phyloP scores from a whole-genome alignment of 2,888 invertebrate species.

The Loripinus fragilis region DNA sequence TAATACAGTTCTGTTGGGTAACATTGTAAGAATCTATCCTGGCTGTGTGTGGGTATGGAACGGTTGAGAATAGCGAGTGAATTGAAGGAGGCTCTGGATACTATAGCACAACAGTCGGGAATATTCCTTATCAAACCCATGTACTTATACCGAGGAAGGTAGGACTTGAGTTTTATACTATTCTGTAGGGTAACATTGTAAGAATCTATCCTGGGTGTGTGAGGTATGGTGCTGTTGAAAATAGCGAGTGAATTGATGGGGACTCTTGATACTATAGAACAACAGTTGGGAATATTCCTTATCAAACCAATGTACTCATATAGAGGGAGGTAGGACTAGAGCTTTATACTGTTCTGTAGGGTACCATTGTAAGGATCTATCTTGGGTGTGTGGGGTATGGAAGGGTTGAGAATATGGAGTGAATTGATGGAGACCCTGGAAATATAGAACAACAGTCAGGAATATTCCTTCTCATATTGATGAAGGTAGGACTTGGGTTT shows the following conservation, averaged over 20 bases:
- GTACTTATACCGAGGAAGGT: constrained; percentile 81
- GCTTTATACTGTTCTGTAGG: too few relatives aligned
- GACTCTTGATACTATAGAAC: constrained; percentile 80
- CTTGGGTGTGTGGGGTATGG: too few relatives aligned
- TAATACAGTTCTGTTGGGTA: too few relatives aligned
- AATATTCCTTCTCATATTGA: constrained; percentile 81
- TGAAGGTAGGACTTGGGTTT: constrained; percentile 73
- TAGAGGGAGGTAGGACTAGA: constrained; percentile 78
- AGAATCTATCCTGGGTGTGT: too few relatives aligned
- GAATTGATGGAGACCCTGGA: constrained; percentile 80
- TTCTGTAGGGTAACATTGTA: too few relatives aligned
- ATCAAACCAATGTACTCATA: constrained; percentile 83
- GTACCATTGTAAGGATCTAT: too few relatives aligned
- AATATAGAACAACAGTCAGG: constrained; percentile 81
- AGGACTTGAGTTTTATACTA: too few relatives aligned
- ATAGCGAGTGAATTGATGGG: constrained; percentile 80
- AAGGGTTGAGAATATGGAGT: constrained; percentile 77
- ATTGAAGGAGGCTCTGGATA: constrained; percentile 80
- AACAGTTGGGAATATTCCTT: constrained; percentile 82
- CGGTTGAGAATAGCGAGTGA: constrained; percentile 77
- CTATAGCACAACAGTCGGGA: constrained; percentile 81
- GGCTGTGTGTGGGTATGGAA: too few relatives aligned
- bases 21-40: too few relatives aligned
- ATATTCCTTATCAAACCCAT: constrained; percentile 83
- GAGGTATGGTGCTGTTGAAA: constrained; percentile 73